Evolutionary conservation across 2,888 invertebrate genomes (phyloP).

Genomic region (Noctua janthe): DNA sequence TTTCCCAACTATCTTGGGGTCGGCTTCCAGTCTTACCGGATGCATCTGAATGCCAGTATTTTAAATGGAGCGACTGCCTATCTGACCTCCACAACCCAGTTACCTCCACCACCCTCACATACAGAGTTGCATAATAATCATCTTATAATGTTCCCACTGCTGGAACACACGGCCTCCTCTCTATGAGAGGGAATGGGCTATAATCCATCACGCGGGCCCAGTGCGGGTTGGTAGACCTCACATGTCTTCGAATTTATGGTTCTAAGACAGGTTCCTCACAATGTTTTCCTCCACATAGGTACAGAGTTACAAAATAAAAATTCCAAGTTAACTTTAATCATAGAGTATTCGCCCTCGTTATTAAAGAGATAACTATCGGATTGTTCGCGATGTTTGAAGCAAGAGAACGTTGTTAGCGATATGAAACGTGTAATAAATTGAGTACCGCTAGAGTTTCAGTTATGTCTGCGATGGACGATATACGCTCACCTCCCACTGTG

Average conservation of each 20-base stretch:
- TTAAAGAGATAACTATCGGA: slow-evolving; percentile 66
- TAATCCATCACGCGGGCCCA: too few relatives aligned
- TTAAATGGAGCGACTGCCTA: neutral
- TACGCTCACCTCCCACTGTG: slow-evolving; percentile 49
- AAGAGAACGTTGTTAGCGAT: slow-evolving; percentile 61
- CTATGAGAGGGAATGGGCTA: too few relatives aligned
- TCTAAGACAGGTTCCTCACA: too few relatives aligned
- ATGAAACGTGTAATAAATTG: slow-evolving; percentile 60
- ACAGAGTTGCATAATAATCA: slow-evolving; percentile 30
- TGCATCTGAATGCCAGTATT: neutral
- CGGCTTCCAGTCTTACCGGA: neutral
- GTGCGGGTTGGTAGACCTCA: too few relatives aligned
- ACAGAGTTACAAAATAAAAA: slow-evolving; percentile 40
- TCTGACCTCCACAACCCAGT: neutral
- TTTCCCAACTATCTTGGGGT: neutral
- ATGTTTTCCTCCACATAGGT: neutral
- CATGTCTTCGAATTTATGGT: too few relatives aligned
- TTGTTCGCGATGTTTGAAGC: slow-evolving; percentile 61
- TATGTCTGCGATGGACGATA: slow-evolving; percentile 55
- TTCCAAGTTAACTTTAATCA: slow-evolving; percentile 55
- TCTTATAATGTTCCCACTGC: too few relatives aligned
- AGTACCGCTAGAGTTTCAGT: slow-evolving; percentile 62
- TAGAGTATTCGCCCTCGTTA: slow-evolving; percentile 59
- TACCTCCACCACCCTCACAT: neutral
- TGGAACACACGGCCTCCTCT: too few relatives aligned